Conservation (phyloP, 2,797 vertebrate genomes). For the Cynopterus sphinx region DNA sequence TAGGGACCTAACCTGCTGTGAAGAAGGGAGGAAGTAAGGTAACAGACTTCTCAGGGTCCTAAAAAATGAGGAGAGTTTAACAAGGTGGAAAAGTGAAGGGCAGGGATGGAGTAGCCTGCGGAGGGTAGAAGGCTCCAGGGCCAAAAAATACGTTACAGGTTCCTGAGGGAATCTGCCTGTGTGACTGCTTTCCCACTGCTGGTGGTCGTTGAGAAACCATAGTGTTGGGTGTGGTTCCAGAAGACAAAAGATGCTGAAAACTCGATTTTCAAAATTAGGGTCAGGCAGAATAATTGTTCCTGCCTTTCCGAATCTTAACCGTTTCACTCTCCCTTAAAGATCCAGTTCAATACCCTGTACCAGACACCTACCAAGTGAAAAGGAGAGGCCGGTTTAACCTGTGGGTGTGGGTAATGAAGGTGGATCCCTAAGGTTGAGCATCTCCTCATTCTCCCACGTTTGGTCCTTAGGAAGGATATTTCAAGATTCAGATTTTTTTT, state of each 20-base stretch:
- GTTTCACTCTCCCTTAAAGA: not conserved
- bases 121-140: not conserved
- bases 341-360: not conserved
- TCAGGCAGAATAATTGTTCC: not conserved
- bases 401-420: not conserved
- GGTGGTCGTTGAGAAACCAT: not conserved
- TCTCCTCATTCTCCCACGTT: not conserved
- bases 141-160: not conserved
- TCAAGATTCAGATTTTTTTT: not conserved
- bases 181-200: fast-evolving
- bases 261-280: not conserved
- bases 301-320: not conserved
- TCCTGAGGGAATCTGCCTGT: not conserved
- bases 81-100: not conserved
- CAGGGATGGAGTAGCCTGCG: not conserved
- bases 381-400: not conserved
- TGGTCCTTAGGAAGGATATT: not conserved
- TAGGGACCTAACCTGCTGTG: too few species aligned
- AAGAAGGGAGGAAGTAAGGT: not conserved
- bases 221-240: not conserved
- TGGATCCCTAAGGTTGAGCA: too few species aligned
- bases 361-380: not conserved
- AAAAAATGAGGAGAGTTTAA: not conserved
- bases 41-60: not conserved
- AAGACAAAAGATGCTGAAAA: not conserved